Conservation (phyloP, 2,888 invertebrate species). For the Mesorhabditis belari region DNA sequence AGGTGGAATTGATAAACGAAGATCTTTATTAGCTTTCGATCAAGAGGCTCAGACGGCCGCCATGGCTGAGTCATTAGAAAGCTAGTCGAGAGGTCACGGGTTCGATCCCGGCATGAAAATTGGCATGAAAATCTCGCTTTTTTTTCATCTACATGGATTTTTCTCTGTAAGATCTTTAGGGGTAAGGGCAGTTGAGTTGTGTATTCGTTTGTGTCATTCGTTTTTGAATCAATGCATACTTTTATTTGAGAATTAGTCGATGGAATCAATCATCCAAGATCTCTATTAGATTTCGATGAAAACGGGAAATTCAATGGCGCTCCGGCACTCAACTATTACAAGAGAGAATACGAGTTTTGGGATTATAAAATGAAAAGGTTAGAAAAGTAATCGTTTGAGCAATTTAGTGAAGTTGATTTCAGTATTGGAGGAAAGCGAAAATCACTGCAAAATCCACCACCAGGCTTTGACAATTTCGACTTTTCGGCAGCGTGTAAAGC, state of each 20-base stretch:
- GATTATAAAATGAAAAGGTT: not conserved
- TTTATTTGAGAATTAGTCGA: not conserved
- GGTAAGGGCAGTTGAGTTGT: too few species aligned
- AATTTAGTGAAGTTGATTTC: not conserved
- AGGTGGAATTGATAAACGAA: not conserved
- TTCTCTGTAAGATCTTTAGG: too few species aligned
- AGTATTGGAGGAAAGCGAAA: not conserved
- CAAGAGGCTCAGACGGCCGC: too few species aligned
- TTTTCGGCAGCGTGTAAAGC: too few species aligned
- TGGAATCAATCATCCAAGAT: not conserved
- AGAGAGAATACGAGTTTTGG: not conserved
- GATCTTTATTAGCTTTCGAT: not conserved
- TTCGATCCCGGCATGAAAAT: too few species aligned
- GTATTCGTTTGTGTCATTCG: too few species aligned
- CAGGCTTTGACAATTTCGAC: not conserved
- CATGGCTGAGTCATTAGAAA: too few species aligned
- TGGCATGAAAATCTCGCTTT: too few species aligned
- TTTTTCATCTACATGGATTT: too few species aligned
- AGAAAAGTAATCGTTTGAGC: too few species aligned
- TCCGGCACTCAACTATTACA: not conserved
- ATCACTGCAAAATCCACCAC: not conserved
- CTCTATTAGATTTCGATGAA: not conserved
- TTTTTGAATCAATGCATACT: too few species aligned
- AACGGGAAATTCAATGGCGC: not conserved
- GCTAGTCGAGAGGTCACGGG: too few species aligned